These are phyloP conservation scores for Pipistrellus pipistrellus DNA, from an alignment of 2,797 vertebrate genomes.

Conservation along the genomic window DNA sequence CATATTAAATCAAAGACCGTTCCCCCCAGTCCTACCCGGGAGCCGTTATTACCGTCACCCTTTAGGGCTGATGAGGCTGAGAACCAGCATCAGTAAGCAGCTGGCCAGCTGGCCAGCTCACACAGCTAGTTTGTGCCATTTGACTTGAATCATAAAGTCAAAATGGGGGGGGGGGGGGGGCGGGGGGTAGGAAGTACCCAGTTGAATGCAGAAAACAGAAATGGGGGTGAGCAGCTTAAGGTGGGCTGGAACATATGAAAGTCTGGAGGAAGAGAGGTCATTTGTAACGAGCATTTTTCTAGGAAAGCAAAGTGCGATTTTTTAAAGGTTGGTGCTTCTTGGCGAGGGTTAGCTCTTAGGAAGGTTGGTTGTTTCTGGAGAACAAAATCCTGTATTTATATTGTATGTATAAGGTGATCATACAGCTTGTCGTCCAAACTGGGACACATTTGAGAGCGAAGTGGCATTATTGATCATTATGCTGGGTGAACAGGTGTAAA, in stretches of 20 bases:
- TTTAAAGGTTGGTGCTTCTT: background rate
- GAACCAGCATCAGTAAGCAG: no score
- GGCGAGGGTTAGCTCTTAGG: background rate
- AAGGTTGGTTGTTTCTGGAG: background rate
- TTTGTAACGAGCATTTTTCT: background rate
- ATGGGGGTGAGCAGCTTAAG: background rate
- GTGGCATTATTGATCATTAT: background rate
- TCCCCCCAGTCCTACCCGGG: no score
- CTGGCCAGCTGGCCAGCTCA: no score
- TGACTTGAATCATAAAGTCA: background rate
- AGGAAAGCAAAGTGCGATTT: background rate
- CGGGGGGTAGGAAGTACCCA: background rate
- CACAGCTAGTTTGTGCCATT: no score
- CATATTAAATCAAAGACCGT: no score
- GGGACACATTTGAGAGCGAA: background rate
- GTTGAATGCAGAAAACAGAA: background rate
- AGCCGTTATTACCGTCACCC: no score
- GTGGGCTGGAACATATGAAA: accelerated
- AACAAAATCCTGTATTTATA: background rate
- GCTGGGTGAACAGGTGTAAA: background rate
- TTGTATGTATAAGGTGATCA: accelerated
- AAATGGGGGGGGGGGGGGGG: accelerated
- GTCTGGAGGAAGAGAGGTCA: background rate
- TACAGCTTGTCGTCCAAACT: background rate
- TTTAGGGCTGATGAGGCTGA: no score